Base-by-base conservation (phyloP, 2,797 vertebrate genomes). In the Coreius guichenoti region DNA sequence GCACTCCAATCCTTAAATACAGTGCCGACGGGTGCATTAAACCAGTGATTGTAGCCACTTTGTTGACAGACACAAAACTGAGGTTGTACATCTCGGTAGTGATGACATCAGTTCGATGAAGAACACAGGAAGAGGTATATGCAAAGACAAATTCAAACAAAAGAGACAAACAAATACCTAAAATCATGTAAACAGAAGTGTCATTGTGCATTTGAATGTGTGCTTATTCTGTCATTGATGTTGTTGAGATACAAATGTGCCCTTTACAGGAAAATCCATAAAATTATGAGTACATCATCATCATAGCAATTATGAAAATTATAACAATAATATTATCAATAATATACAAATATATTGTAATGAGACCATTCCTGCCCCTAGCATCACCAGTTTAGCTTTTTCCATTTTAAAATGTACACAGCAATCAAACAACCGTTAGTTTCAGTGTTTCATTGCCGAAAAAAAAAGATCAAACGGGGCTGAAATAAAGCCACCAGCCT, bases 161-260 rank as follows among this genome's bases (percentile, higher is more conserved):
- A 31, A 87, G 69, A 87, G 56, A 88, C 81, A 82, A 63, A 92
- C 90, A 88, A 93, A 91, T 89, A 91, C 77, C 91, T 92, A 90
- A 92, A 93, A 92, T 92, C 89, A 92, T 95, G 94, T 95, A 95
- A 95, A 95, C 93, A 94, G 94, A 93, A 94, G 93, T 89, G 91
- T 94, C 90, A 89, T 94, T 95, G 95, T 95, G 94, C 94, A 94
- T 95, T 93, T 89, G 88, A 93, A 92, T 90, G 92, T 96, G 95
- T 95, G 95, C 94, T 95, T 94, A 91, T 93, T 94, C 88, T 91
- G 92, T 91, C 90, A 91, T 92, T 91, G 91, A 91, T 92, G 92
- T 92, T 93, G 92, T 92, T 92, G 92, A 93, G 90, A 94, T 93
- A 92, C 92, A 93, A 88, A 95, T 95, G 94, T 95, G 94, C 94